Conservation (phyloP, 2,797 vertebrate genomes). For the Podarcis siculus region DNA sequence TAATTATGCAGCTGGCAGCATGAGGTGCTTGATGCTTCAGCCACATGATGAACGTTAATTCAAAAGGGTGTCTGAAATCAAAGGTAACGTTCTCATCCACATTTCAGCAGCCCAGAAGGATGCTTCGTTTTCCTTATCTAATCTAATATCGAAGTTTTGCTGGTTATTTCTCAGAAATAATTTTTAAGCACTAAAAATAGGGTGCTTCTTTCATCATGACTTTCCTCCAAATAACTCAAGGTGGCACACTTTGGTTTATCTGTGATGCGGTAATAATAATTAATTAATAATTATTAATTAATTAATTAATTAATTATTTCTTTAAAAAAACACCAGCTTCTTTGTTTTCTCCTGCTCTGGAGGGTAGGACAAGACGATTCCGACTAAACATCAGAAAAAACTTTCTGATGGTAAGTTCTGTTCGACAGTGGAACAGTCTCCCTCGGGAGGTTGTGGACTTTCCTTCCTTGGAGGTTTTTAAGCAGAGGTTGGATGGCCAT, state of each 20-base stretch:
- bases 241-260: background rate
- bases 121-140: slow-evolving; percentile 23
- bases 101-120: slow-evolving; percentile 41
- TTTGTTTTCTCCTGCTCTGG: too few relatives aligned
- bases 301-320: too few relatives aligned
- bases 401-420: too few relatives aligned
- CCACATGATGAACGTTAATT: slow-evolving; percentile 44
- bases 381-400: too few relatives aligned
- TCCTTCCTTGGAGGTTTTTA: too few relatives aligned
- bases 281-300: too few relatives aligned
- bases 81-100: slow-evolving; percentile 48
- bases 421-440: too few relatives aligned
- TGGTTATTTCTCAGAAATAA: slow-evolving; percentile 36
- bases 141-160: slow-evolving; percentile 9
- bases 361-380: too few relatives aligned
- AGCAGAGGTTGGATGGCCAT: too few relatives aligned
- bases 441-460: too few relatives aligned
- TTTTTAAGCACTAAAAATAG: slow-evolving; percentile 30
- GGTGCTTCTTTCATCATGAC: background rate
- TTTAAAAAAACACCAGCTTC: too few relatives aligned
- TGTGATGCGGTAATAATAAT: background rate
- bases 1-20: slow-evolving; percentile 42
- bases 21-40: background rate
- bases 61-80: slow-evolving; percentile 60
- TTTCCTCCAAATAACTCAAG: background rate